Evolutionary conservation across 2,113 vertebrate species (phyloP), one percentile per base, ranked within the genome.

Genomic region (Triplophysa siluroides): DNA sequence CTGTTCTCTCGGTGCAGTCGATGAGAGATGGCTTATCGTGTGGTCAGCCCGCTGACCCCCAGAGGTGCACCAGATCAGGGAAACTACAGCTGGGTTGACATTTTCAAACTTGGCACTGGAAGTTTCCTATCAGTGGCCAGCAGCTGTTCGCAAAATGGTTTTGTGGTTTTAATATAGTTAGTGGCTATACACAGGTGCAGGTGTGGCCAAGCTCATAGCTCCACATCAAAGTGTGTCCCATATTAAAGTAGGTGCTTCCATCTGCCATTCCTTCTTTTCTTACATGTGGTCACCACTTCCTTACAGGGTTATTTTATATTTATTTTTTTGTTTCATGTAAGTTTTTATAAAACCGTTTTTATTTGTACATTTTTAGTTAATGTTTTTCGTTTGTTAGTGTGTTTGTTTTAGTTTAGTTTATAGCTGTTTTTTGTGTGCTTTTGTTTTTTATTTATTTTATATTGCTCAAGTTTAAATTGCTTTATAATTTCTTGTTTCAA

Each of bases 71-170:
- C 3, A 14, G 24, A 7, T 23, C 41, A n/a, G 33, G 54, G 54
- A 73, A 73, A 73, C 70, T 73, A 73, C 70, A 73, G 18, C 21
- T 63, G 23, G 54, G 9, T 75, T 63, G 58, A 75, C 58, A 63
- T 63, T 63, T 63, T 75, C 5, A 63, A 75, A 16, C 58, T 75
- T 61, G 73, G 24, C 4, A 0, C 23, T 19, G 41, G 41, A 63
- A 63, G 61, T 47, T 45, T 75, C 41, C 73, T 58, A 47, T 75
- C 58, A 75, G 71, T 61, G 38, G 21, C n/a, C 8, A 63, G 16
- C 45, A 19, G 33, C 4, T 47, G 18, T 75, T 75, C 26, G 38
- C 61, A 63, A 43, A 45, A 26, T 26, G 58, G 38, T 63, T 63
- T 63, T 75, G 73, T 63, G 60, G 41, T 75, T 75, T 21, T 76